Conservation (phyloP, 2,888 invertebrate species). For the Steinernema hermaphroditum region DNA sequence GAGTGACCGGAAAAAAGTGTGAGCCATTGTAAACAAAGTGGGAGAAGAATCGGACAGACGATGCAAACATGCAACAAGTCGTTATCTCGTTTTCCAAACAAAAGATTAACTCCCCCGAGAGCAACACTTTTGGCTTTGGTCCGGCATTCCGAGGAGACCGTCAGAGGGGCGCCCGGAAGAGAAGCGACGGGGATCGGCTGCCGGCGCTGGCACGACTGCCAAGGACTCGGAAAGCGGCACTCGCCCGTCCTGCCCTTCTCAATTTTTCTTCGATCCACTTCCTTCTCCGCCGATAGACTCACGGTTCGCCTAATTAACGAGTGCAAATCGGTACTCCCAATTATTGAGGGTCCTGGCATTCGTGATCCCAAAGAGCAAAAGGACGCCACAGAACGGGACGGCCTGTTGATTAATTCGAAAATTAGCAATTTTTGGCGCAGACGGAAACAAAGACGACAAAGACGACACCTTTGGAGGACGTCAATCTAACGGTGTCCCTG, state of each 20-base stretch:
- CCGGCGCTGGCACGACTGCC: constrained; percentile 19
- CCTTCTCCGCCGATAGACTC: constrained; percentile 3
- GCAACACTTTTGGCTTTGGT: background rate
- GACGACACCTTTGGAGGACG: background rate
- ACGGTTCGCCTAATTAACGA: constrained; percentile 17
- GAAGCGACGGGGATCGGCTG: constrained; percentile 1
- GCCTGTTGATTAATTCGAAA: background rate
- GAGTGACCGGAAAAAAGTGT: too few species aligned
- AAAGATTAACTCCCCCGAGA: constrained; percentile 8
- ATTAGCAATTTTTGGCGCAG: background rate
- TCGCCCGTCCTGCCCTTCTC: constrained; percentile 14
- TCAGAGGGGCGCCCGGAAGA: background rate
- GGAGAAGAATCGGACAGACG: background rate
- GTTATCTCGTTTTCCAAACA: constrained; percentile 13
- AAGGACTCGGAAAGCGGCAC: constrained; percentile 11
- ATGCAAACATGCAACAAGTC: background rate
- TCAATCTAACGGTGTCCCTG: background rate
- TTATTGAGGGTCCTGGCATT: background rate
- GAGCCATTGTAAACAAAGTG: background rate
- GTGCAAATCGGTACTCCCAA: background rate
- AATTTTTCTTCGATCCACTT: constrained; percentile 16
- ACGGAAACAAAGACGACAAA: background rate
- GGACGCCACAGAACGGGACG: background rate
- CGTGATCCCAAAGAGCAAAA: background rate
- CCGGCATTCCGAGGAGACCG: constrained; percentile 1